Evolutionary conservation across 2,113 vertebrate species (phyloP).

Genomic region (Arvicanthis niloticus): DNA sequence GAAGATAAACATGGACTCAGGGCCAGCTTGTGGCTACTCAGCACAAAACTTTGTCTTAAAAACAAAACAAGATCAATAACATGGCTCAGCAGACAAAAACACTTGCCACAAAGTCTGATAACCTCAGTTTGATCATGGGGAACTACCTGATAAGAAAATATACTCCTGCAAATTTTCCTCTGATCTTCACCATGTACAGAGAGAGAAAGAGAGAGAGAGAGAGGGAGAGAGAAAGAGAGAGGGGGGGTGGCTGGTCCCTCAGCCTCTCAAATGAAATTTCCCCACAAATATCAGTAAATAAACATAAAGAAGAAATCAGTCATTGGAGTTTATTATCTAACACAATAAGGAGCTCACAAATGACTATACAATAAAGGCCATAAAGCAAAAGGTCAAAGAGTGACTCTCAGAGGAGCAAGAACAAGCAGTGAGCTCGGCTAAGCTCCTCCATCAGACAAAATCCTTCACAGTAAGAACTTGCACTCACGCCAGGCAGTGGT

Average conservation of each 20-base stretch:
- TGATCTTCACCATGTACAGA: background rate
- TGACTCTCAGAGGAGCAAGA: background rate
- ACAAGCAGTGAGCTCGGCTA: background rate
- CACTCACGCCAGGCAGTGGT: too few species aligned
- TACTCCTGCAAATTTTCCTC: background rate
- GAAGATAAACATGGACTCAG: background rate
- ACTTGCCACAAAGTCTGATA: background rate
- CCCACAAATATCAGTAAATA: background rate
- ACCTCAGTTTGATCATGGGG: background rate
- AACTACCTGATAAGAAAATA: background rate
- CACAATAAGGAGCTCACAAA: background rate
- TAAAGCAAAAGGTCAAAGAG: background rate
- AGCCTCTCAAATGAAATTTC: background rate
- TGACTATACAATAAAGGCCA: background rate
- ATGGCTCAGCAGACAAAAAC: background rate
- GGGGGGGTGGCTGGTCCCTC: too few species aligned
- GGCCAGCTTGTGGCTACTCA: background rate
- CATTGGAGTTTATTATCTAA: background rate
- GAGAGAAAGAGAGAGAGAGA: background rate
- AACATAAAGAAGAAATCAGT: background rate
- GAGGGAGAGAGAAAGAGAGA: background rate
- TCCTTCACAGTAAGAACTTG: background rate
- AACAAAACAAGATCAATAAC: background rate
- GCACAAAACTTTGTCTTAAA: background rate
- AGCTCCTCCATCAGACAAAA: background rate